Percentiles rank a stretch among this genome's conserved stretches.
phyloP scores from a whole-genome alignment of 2,113 vertebrate species.

The Melozone crissalis region DNA sequence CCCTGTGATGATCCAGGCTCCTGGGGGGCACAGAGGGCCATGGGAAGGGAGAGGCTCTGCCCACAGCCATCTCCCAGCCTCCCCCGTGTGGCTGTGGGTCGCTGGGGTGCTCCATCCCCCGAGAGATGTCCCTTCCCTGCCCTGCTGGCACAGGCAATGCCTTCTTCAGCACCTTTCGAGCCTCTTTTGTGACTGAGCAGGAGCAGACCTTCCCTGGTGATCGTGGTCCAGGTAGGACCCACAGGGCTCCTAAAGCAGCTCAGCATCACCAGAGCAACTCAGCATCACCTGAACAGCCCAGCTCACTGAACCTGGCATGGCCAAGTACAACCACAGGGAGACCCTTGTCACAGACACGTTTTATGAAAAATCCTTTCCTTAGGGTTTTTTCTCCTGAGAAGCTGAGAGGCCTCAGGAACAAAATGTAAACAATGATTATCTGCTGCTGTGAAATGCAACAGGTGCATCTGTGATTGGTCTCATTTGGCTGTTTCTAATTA shows the following conservation, averaged over 20 bases:
- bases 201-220: not conserved
- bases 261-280: not conserved
- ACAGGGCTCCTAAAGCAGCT: not conserved
- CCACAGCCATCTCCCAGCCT: not conserved
- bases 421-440: no score
- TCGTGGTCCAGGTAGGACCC: not conserved
- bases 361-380: no score
- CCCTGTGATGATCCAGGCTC: slow-evolving; percentile 95
- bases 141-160: not conserved
- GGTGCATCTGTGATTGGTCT: no score
- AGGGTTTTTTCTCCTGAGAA: no score
- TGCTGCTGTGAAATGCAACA: no score
- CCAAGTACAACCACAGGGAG: accelerated
- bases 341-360: not conserved
- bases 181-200: not conserved
- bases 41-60: not conserved
- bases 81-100: not conserved
- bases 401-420: no score
- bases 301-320: no score
- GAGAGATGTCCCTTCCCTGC: not conserved
- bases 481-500: no score
- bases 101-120: not conserved
- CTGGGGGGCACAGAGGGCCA: slow-evolving; percentile 64
- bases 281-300: not conserved
- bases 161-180: not conserved